Base-by-base conservation (phyloP, 2,113 vertebrate genomes). In the Meles meles region DNA sequence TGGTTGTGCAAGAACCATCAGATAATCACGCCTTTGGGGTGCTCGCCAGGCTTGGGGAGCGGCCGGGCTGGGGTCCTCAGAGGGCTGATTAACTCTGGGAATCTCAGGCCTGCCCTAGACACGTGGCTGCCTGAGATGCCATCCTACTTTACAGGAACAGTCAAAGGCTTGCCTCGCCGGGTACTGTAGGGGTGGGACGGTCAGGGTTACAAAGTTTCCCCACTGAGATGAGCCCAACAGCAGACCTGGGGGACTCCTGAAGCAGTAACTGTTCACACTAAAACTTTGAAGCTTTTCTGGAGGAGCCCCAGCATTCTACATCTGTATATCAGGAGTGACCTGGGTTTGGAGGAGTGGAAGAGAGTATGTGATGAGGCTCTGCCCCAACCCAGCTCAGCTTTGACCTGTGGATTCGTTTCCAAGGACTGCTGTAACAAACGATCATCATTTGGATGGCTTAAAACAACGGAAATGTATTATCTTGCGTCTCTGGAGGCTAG, bases 1-100 rank as follows among this genome's bases (percentile, higher is more conserved):
- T 97, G 96, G 98, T 98, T 98, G 98, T 98, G 98, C 96, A 98
- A 98, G 98, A 99, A 98, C 98, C 98, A 98, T 98, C 98, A 98
- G 98, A 98, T 99, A 99, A 99, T 99, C 98, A 99, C 81, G 97
- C 98, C 99, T 98, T 98, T 98, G 98, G 98, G 98, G 98, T 99
- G 96, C 98, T 96, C 83, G 17, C 93, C 94, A 98, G 98, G 98
- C 98, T 98, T 29, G 42, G 84, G 96, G 95, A 97, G 47, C 1
- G 3, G 95, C 76, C 20, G 1, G 81, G n/a, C 98, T 97, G 97
- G 97, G 98, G 98, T 99, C 98, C 98, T 98, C 97, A 97, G 98
- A 99, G 98, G 98, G 98, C 96, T 99, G 98, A 99, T 99, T 98
- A 99, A 98, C 98, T 98, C 96, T 97, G 98, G 98, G 98, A 98